Conservation (phyloP, 2,888 invertebrate species). For the Drosophila demipolita region DNA sequence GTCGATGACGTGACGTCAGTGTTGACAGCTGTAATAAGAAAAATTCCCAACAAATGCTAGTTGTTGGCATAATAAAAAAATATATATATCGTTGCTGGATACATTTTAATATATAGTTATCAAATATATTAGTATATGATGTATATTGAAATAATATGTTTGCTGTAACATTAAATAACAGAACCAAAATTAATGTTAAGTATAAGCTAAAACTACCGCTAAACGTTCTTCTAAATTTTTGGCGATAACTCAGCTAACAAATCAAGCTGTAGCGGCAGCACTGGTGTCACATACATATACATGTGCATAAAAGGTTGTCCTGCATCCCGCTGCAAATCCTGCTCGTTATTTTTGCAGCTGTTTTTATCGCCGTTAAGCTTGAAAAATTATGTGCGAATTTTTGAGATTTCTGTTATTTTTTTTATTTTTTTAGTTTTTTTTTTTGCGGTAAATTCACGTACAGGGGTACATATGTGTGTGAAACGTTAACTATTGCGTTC, state of each 20-base stretch:
- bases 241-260: too few species aligned
- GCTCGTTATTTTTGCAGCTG: conserved; percentile 69
- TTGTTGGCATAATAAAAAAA: background rate
- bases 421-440: conserved; percentile 15
- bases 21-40: background rate
- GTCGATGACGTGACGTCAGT: conserved; percentile 42
- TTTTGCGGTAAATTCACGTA: conserved; percentile 12
- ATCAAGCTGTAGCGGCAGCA: conserved; percentile 1
- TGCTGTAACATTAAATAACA: background rate
- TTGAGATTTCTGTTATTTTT: conserved; percentile 22
- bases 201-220: background rate
- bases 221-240: too few species aligned
- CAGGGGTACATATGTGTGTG: conserved; percentile 1
- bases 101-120: background rate
- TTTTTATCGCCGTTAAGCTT: conserved; percentile 65
- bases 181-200: background rate
- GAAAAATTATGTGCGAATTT: conserved; percentile 78
- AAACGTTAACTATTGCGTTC: conserved; percentile 39
- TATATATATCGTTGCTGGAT: background rate
- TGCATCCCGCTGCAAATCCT: conserved; percentile 54
- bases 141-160: background rate
- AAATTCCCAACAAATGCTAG: background rate
- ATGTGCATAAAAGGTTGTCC: conserved; percentile 44
- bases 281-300: conserved; percentile 2
- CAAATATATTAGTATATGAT: background rate